Percentiles rank a stretch among this genome's conserved stretches.
Evolutionary conservation across 2,113 vertebrate genomes (phyloP).

Genomic region (Argyrosomus japonicus): DNA sequence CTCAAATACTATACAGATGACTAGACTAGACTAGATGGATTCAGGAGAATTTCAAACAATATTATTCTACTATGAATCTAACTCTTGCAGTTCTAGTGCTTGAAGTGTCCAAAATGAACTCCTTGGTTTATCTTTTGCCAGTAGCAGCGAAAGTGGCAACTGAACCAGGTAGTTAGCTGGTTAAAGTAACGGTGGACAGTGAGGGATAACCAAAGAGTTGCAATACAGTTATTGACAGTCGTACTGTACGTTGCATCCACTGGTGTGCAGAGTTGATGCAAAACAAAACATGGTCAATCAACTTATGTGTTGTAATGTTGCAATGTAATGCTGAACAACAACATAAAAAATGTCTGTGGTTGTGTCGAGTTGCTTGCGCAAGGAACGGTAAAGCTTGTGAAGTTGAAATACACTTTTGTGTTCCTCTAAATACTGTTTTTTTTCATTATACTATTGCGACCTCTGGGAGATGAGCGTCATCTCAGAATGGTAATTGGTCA

Average conservation of each 20-base stretch:
- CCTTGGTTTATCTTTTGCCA: too few species aligned
- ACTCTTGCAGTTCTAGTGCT: not conserved
- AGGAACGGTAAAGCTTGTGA: not conserved
- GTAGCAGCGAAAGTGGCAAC: too few species aligned
- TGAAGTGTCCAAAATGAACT: too few species aligned
- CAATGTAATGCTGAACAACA: not conserved
- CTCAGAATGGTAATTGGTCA: conserved; percentile 23
- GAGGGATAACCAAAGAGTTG: too few species aligned
- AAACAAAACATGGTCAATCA: too few species aligned
- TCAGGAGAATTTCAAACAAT: not conserved
- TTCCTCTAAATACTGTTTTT: conserved; percentile 8
- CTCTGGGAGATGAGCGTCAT: conserved; percentile 1
- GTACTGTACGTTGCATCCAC: too few species aligned
- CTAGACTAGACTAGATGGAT: too few species aligned
- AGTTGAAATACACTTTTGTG: not conserved
- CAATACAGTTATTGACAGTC: too few species aligned
- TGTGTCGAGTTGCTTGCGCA: conserved; percentile 6
- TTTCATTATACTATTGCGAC: not conserved
- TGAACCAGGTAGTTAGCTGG: too few species aligned
- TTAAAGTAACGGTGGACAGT: too few species aligned
- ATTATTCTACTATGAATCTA: not conserved
- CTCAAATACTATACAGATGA: not conserved
- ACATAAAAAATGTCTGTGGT: not conserved
- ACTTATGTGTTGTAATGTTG: too few species aligned
- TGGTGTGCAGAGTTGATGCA: too few species aligned